Base-by-base conservation (phyloP, 2,797 vertebrate species). In the Hephaestus fuliginosus region DNA sequence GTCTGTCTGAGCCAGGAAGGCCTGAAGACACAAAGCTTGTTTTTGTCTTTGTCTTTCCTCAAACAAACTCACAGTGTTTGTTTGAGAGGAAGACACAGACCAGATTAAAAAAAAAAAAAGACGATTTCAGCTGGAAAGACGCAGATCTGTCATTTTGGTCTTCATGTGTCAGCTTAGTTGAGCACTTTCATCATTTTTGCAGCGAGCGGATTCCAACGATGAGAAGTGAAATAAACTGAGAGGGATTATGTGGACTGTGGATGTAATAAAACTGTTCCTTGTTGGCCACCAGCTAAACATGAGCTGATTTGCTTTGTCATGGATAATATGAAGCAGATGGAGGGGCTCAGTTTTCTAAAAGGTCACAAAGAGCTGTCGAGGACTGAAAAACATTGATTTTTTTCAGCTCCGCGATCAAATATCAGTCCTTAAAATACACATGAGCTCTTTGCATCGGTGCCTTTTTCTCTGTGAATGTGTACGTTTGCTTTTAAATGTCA, bases 1-100 rank as follows among this genome's bases (percentile, higher is more conserved):
- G 48, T 60, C 55, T 20, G 48, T 33, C 63, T 43, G 68, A 10
- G 69, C 18, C 72, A 61, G 43, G 43, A 69, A 4, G n/a, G 5
- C 15, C 12, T 41, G 1, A 7, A 20, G n/a, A 22, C 36, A 15
- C 48, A 13, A 30, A 4, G 11, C 25, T 12, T 33, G 48, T 18
- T 4, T 41, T 58, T 4, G 33, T 58, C 7, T 44, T 8, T 18
- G 13, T 20, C 13, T 55, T 22, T 72, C 17, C 22, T 63, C 33
- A 46, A 33, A 33, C 30, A 33, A 33, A 33, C 30, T 33, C 30
- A 33, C 30, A 33, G 3, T 3, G 30, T 33, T 33, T 33, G 30
- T 33, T 33, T 33, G 30, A 33, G 30, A 3, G 30, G 30, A 33
- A 33, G 30, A 33, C 25, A 25, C 25, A 25, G 25, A 25, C 25